Base-by-base conservation (phyloP, 2,888 invertebrate genomes). In the Orgyia antiqua region DNA sequence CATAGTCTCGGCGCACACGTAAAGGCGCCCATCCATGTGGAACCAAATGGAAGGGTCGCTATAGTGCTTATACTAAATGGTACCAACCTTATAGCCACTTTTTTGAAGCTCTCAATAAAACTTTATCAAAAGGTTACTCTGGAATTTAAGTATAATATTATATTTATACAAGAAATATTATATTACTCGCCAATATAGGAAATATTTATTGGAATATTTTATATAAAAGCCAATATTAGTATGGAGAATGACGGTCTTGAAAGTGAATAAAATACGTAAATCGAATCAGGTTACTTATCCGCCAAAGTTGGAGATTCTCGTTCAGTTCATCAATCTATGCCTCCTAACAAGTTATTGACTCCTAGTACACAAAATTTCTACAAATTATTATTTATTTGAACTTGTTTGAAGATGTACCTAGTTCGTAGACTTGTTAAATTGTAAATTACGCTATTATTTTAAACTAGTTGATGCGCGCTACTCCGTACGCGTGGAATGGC, bases 11-110 rank as follows among this genome's bases (percentile, higher is more conserved):
- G 46, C 54, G 61, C 56, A 58, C 51, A 57, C 52, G 59, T 59
- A 56, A 57, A 61, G 57, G 50, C 39, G 51, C 15, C 48, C 58
- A 58, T 36, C 51, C 63, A 55, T 50, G 72, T 73, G 70, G 51
- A 73, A 52, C 56, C 46, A 54, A 46, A 53, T 41, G 69, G 66
- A 74, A 73, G 72, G 73, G 71, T 68, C 15, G 54, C 50, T 54
- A 49, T 55, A 56, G 45, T 56, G 55, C 61, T 59, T 58, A 49
- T 52, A 71, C 62, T 63, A 60, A 70, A 65, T 61, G 57, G 58
- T 47, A 56, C 58, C 58, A 58, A 46, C 45, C 43, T 52, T 45
- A 45, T 15, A 15, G 15, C 44, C 42, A 49, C 52, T 54, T 45
- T 51, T 46, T 51, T 47, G 39, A 35, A 33, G 11, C 2, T n/a